Conservation (phyloP, 2,888 invertebrate species). For the Epinotia brunnichana region DNA sequence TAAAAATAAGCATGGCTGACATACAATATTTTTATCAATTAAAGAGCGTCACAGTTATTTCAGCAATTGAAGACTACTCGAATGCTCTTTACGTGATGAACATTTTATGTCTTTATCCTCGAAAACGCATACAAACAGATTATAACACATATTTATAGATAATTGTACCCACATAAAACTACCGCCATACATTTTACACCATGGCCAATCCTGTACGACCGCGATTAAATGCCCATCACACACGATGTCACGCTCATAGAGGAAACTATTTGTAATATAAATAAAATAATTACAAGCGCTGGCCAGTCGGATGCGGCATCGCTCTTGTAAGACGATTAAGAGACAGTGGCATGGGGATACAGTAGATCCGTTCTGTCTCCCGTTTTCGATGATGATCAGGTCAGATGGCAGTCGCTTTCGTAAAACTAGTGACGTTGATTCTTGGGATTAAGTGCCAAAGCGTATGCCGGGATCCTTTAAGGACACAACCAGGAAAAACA, state of each 20-base stretch:
- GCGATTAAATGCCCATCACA: constrained; percentile 48
- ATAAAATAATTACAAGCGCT: constrained; percentile 73
- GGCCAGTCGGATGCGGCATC: constrained; percentile 66
- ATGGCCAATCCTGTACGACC: constrained; percentile 27
- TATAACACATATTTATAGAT: background rate
- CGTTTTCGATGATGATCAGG: background rate
- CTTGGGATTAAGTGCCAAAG: too few species aligned
- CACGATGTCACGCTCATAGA: constrained; percentile 62
- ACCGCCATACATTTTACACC: constrained; percentile 7
- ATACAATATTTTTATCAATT: too few species aligned
- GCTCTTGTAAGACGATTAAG: constrained; percentile 58
- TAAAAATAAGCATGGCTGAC: too few species aligned
- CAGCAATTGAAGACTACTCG: too few species aligned
- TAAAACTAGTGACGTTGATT: too few species aligned
- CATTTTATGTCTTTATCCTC: background rate
- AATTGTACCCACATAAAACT: background rate
- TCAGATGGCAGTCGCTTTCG: too few species aligned
- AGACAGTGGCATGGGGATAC: constrained; percentile 21
- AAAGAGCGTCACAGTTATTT: too few species aligned
- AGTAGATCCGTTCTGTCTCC: constrained; percentile 27
- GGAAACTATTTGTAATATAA: constrained; percentile 76
- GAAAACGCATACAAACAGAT: background rate
- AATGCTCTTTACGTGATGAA: too few species aligned
- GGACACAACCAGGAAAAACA: too few species aligned
- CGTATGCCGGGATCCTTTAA: too few species aligned